Evolutionary conservation across 2,113 vertebrate species (phyloP), one percentile per base, ranked within the genome.

Genomic region (Amazona guildingii): DNA sequence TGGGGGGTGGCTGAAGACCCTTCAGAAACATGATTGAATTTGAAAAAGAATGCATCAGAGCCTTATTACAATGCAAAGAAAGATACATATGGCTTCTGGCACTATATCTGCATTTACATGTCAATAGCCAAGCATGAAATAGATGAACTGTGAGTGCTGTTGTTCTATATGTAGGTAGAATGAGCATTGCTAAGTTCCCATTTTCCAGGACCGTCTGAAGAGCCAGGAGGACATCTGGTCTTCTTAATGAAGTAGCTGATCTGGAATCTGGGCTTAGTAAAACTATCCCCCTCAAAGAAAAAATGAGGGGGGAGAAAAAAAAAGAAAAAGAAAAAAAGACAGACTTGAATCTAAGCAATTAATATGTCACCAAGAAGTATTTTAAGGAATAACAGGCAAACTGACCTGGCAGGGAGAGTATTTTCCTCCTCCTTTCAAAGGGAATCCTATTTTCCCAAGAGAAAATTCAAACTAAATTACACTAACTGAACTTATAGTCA

Each of bases 331-430:
- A 64, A 39, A 39, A n/a, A 25, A 49, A 43, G 27, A 82, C 62
- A 4, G 5, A 19, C 15, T 95, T 64, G 31, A 78, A 72, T 64
- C 35, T 82, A 78, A 94, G 54, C 43, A 90, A 94, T 83, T 92
- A 89, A 73, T 72, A 82, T 62, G 89, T 95, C 88, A 91, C 83
- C 80, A 88, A 83, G 79, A 97, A 88, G 59, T 82, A 96, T 82
- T 90, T 96, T 90, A 95, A 92, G 86, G 66, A 95, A 88, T 91
- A 97, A 88, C 44, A 95, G 79, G 83, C 48, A 94, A 95, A 96
- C 44, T 44, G 43, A 62, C 28, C 68, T 82, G 81, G 62, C 90
- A 96, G 85, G 24, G 54, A 92, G 81, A 85, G 5, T 85, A 75
- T 90, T 92, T 92, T 79, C 57, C 74, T 83, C 72, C 52, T 83